phyloP scores from a whole-genome alignment of 2,888 invertebrate species.

The Oligia strigilis region DNA sequence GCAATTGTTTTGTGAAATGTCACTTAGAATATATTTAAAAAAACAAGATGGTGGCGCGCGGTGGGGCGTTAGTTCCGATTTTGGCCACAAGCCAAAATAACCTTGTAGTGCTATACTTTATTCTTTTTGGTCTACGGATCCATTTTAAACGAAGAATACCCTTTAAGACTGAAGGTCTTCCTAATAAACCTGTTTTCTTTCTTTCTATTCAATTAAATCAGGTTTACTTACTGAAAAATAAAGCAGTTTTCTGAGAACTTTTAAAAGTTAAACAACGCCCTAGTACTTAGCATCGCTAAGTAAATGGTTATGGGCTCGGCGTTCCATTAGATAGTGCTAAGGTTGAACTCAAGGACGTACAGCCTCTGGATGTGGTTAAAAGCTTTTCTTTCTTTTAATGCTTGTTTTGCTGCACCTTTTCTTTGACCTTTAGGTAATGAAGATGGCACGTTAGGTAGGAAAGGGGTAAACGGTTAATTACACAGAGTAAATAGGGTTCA shows the following conservation, averaged over 20 bases:
- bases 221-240: slow-evolving; percentile 4
- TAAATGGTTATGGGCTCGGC: slow-evolving; percentile 60
- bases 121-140: background rate
- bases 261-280: slow-evolving; percentile 46
- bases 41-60: background rate
- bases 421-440: slow-evolving; percentile 38
- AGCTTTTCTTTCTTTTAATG: slow-evolving; percentile 38
- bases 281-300: slow-evolving; percentile 47
- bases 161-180: background rate
- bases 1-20: background rate
- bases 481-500: background rate
- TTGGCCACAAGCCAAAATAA: background rate
- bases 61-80: background rate
- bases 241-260: slow-evolving; percentile 12
- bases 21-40: background rate
- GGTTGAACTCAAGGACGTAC: slow-evolving; percentile 48
- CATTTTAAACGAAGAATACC: background rate
- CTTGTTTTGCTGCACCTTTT: slow-evolving; percentile 35
- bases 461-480: slow-evolving; percentile 6
- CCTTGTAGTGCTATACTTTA: too few species aligned
- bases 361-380: slow-evolving; percentile 41
- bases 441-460: background rate
- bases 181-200: background rate
- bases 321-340: slow-evolving; percentile 61
- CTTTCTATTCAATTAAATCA: background rate